Base-by-base conservation (phyloP, 2,113 vertebrate species). In the Campylomormyrus tamandua region DNA sequence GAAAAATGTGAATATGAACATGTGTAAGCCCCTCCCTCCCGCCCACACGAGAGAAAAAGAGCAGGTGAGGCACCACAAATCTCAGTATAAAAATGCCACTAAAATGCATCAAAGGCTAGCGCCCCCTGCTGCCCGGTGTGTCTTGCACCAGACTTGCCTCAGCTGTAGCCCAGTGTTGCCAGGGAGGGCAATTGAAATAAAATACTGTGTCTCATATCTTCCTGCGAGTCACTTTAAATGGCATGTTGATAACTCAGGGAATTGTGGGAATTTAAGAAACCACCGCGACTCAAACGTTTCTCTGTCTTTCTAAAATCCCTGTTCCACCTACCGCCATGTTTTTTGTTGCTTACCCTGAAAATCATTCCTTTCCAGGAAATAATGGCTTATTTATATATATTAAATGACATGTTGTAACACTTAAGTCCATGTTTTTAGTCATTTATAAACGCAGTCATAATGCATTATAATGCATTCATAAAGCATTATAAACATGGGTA, bases 131-230 rank as follows among this genome's bases (percentile, higher is more conserved):
- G 93, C 93, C 93, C 92, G 90, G 70, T 88, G 90, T 89, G 90
- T 13, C 15, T 92, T 88, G 53, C 77, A 62, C 90, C 91, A 91
- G 0, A 70, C 52, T 93, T 94, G 93, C 93, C 92, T 91, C 49
- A 3, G 19, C 39, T 39, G 90, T 92, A 94, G 95, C 92, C 85
- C 92, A 95, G n/a, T 92, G 90, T 92, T 90, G 92, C 50, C 11
- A 90, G 49, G 90, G 91, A 92, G 94, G 93, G 95, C 94, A 94
- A 94, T 93, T 95, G 93, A 93, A 95, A 92, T 95, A 93, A 93
- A 94, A 93, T 94, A 95, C 93, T 94, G 94, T 93, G 92, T 93
- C 93, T 94, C 94, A 94, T 91, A 9, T 58, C 58, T 92, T 94
- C 92, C 83, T 35, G 92, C 93, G 3, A 15, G 3, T 83, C 13